These are phyloP conservation scores for Dasypus novemcinctus DNA, from an alignment of 2,113 vertebrate species.

Conservation along the genomic window DNA sequence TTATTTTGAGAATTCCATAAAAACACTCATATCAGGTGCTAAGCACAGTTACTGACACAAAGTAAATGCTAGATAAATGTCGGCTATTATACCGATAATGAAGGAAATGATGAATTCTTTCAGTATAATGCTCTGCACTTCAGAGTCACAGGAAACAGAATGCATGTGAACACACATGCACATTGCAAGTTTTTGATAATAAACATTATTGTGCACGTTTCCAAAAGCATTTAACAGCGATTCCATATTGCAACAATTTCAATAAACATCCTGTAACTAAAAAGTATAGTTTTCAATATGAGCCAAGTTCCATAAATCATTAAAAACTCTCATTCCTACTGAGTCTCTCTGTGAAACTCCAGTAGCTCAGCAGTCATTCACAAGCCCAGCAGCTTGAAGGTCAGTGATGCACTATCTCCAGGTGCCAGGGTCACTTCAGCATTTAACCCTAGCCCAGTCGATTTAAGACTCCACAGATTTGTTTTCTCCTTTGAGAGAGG, in stretches of 20 bases:
- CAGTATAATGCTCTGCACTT: neutral
- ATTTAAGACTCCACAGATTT: constrained; percentile 46
- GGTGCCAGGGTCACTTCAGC: constrained; percentile 32
- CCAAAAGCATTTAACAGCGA: constrained; percentile 6
- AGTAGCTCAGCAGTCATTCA: constrained; percentile 53
- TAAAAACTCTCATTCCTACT: constrained; percentile 46
- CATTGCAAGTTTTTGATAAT: neutral
- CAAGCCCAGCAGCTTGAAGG: constrained; percentile 38
- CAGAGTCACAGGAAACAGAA: neutral
- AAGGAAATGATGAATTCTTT: neutral
- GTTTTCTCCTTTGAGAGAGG: constrained; percentile 60
- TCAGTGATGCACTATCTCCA: constrained; percentile 16
- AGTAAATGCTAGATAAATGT: constrained; percentile 5
- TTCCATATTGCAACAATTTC: constrained; percentile 24
- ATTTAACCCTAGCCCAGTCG: constrained; percentile 19
- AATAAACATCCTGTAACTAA: neutral
- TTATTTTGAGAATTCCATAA: neutral
- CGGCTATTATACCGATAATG: neutral
- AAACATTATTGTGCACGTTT: neutral
- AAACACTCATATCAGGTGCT: neutral
- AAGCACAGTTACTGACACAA: constrained; percentile 2
- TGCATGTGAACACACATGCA: neutral
- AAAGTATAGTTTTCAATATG: neutral
- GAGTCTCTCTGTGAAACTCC: constrained; percentile 37
- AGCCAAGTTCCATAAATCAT: constrained; percentile 33